These are phyloP conservation scores for Paratrypauchen microcephalus DNA, from an alignment of 2,797 vertebrate species.

Conservation along the genomic window DNA sequence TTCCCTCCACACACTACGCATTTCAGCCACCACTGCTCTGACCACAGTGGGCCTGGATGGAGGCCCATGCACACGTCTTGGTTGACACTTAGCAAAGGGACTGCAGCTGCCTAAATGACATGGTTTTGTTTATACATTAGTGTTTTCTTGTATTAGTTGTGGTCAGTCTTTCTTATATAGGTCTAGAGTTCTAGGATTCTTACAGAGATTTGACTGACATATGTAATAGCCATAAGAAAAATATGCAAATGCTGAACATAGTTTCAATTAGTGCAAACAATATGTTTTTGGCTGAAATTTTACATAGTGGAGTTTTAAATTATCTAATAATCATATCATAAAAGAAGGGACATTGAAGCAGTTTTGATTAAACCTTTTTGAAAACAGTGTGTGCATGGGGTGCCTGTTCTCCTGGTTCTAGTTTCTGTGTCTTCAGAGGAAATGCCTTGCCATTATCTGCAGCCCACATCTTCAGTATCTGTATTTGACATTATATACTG, in stretches of 20 bases:
- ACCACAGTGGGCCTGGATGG: constrained; percentile 75
- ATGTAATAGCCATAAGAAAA: neutral
- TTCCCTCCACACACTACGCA: constrained; percentile 51
- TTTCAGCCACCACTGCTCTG: constrained; percentile 52
- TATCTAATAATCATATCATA: neutral
- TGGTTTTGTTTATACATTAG: constrained; percentile 12
- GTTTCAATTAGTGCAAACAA: no score
- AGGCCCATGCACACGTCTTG: constrained; percentile 30
- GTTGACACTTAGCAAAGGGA: constrained; percentile 37
- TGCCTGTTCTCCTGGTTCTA: constrained; percentile 65
- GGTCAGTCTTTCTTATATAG: neutral
- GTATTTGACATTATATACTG: constrained; percentile 40
- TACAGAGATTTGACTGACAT: neutral
- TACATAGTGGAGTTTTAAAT: neutral
- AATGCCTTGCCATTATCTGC: constrained; percentile 83
- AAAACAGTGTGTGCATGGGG: constrained; percentile 20
- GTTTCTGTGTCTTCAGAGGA: constrained; percentile 75
- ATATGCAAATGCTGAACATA: neutral
- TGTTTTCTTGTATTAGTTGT: neutral
- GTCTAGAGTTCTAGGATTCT: neutral
- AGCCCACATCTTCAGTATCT: constrained; percentile 60
- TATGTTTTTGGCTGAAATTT: neutral
- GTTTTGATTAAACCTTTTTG: neutral
- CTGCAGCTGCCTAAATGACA: constrained; percentile 11
- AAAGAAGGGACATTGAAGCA: neutral